A percentile compares a stretch with the other conserved stretches of the same genome.
These are phyloP conservation scores for Homalodisca vitripennis DNA, from an alignment of 1,140 invertebrate genomes.

Conservation along the genomic window DNA sequence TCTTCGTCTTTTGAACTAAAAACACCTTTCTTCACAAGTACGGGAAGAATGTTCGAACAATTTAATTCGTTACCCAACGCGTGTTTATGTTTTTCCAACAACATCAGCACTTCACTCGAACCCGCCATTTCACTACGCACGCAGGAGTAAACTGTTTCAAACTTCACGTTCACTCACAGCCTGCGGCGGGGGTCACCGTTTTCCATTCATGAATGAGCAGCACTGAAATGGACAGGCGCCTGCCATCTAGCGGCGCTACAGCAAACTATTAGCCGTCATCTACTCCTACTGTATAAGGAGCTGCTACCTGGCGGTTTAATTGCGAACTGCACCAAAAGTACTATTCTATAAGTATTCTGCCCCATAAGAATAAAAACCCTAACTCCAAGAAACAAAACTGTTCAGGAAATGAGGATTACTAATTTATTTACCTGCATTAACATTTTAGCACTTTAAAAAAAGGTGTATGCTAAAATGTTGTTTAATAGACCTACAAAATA, in stretches of 20 bases:
- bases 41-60: constrained; percentile 45
- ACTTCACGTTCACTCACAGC: background rate
- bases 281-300: no score
- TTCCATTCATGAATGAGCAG: constrained; percentile 6
- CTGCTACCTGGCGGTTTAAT: no score
- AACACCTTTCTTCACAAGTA: constrained; percentile 48
- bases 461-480: no score
- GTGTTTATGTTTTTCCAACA: constrained; percentile 47
- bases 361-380: no score
- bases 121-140: constrained; percentile 41
- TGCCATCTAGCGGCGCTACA: background rate
- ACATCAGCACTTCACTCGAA: constrained; percentile 45
- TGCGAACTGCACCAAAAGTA: no score
- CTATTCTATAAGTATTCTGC: no score
- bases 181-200: background rate
- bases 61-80: constrained; percentile 46
- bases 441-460: no score
- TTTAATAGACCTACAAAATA: no score
- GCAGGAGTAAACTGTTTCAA: constrained; percentile 18
- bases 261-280: background rate
- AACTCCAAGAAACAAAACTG: no score
- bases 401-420: no score
- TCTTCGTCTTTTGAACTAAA: constrained; percentile 47
- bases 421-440: no score
- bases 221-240: background rate